Evolutionary conservation across 2,797 vertebrate genomes (phyloP), one percentile per base, ranked within the genome.

Genomic region (Tamandua tetradactyla): DNA sequence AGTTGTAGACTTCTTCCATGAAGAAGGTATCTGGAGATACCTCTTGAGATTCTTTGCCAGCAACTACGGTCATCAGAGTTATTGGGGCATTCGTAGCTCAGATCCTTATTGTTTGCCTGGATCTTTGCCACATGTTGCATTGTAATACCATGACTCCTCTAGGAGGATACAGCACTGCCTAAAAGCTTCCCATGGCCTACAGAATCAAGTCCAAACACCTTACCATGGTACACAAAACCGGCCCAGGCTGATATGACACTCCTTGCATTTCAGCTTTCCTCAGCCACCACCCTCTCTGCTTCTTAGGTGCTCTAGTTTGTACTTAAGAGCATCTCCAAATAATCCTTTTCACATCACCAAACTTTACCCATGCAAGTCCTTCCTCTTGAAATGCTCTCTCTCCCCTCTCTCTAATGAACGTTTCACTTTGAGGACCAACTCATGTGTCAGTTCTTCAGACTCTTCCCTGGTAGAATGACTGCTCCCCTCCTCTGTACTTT

Each of bases 391-490:
- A 62, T 30, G 71, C 7, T 30, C 17, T 61, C 25, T 6, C 49
- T 89, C 68, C 87, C 44, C 35, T 71, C 52, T 76, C 47, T 79
- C 17, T 78, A 57, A 74, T 42, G 40, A 79, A 61, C 7, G 7
- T 76, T 91, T 81, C 91, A 44, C 64, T 74, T 75, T 82, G 72
- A 91, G 83, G 55, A 85, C 81, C 44, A 40, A 55, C 20, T 94
- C 42, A 62, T 32, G 44, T 52, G 40, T 91, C 55, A 42, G 35
- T 27, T 71, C n/a, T 76, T 25, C 22, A 72, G 82, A 87, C 22
- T 35, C 25, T 32, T 61, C 20, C 12, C 17, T 2, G 8, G 30
- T 1, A 37, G 9, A 71, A 37, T 35, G 6, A n/a, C n/a, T 49
- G 23, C 30, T 35, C 55, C 32, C 9, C 47, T 61, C 40, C 3